Evolutionary conservation across 2,888 invertebrate species (phyloP), one percentile per base, ranked within the genome.

Genomic region (Ennomos quercinarius): DNA sequence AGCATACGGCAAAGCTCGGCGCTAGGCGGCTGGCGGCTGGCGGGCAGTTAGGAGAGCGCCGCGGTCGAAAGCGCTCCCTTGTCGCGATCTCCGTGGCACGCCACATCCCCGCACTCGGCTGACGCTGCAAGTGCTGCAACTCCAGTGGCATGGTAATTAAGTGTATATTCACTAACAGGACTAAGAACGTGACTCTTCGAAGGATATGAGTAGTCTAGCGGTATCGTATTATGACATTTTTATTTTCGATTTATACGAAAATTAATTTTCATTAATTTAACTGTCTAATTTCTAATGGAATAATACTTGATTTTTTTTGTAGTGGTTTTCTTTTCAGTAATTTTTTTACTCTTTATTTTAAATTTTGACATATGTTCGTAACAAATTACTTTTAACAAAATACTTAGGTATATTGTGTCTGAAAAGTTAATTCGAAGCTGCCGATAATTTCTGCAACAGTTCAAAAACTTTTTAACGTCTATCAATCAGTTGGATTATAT

Each of bases 111-210:
- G 70, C 74, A 73, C 70, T 73, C 76, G 76, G 78, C 76, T 78
- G 75, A 76, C 75, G 74, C 77, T 74, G 74, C 49, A 13, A 58
- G 53, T 58, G 58, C 78, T 72, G 76, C 75, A 75, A 78, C 77
- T 80, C 85, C 86, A 80, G 86, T 90, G 90, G 87, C 87, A 91
- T 91, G 91, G 89, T 91, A 89, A 91, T 76, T 80, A 27, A 27
- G 89, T 89, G 89, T 80, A 74, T 70, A 50, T 54, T 55, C 56
- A 53, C 46, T 62, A 50, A 48, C 58, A 59, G 67, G 63, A 66
- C 61, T 34, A 42, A 54, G 52, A 34, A 63, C 56, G 50, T 52
- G 37, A 45, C 51, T 49, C 37, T 45, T 35, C 71, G 37, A 40
- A 36, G 61, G 57, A 62, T 58, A 57, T 53, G 40, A 40, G 9